These are phyloP conservation scores for Muscicapa striata DNA, from an alignment of 2,797 vertebrate species.

Conservation along the genomic window DNA sequence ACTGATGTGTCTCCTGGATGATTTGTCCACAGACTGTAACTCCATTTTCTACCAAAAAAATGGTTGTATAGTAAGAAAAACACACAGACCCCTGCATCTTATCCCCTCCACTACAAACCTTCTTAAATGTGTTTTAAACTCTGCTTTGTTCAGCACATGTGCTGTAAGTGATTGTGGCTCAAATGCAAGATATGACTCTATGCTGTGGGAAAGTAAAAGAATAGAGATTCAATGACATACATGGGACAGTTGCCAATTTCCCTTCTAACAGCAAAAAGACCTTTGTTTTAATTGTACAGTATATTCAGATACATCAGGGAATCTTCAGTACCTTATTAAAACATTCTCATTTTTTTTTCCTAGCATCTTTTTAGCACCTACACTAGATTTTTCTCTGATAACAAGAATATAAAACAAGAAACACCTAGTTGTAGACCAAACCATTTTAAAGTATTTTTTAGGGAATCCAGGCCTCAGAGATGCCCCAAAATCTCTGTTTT, in stretches of 20 bases:
- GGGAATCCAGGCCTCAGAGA: not conserved
- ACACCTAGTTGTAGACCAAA: accelerated
- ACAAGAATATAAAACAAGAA: not conserved
- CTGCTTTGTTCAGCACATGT: not conserved
- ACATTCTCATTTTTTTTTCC: not conserved
- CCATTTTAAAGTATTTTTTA: not conserved
- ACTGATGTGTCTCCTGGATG: not conserved
- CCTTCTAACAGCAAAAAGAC: not conserved
- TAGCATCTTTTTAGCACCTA: not conserved
- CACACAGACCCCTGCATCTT: accelerated
- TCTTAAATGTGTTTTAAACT: not conserved
- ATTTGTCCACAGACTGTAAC: not conserved
- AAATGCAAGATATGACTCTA: not conserved
- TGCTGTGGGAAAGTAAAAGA: not conserved
- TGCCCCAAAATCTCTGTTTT: not conserved
- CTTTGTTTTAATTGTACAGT: not conserved
- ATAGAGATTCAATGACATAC: not conserved
- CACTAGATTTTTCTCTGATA: not conserved
- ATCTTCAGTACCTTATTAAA: not conserved
- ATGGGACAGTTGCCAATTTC: not conserved
- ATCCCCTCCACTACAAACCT: accelerated
- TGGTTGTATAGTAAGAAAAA: not conserved
- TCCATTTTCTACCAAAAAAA: not conserved
- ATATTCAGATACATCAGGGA: not conserved
- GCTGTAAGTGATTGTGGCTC: not conserved